Conservation (phyloP, 1,140 invertebrate genomes). For the Heliothis virescens region DNA sequence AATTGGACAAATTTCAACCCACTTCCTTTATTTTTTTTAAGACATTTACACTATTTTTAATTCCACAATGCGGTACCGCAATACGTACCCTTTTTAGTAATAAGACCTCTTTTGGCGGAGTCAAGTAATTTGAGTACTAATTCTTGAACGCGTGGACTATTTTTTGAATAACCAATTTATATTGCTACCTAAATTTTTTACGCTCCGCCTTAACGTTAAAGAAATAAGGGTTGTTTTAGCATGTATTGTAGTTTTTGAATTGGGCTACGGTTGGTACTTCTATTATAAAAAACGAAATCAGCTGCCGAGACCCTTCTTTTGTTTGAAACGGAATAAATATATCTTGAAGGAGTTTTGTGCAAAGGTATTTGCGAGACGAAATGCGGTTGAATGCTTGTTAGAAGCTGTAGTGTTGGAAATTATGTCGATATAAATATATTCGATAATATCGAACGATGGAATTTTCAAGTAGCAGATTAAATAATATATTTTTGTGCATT, state of each 20-base stretch:
- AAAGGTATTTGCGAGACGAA: constrained; percentile 72
- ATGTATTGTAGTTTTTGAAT: background rate
- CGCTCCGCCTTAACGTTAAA: background rate
- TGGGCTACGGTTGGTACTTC: constrained; percentile 11
- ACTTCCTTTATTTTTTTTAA: constrained; percentile 55
- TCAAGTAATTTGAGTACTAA: constrained; percentile 84
- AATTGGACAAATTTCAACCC: constrained; percentile 33
- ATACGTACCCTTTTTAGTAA: constrained; percentile 67
- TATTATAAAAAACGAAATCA: constrained; percentile 62
- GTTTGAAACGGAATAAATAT: constrained; percentile 77
- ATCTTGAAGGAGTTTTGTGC: constrained; percentile 70
- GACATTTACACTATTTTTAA: constrained; percentile 80
- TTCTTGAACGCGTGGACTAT: constrained; percentile 61
- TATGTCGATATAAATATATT: constrained; percentile 53
- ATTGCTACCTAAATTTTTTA: background rate
- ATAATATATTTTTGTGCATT: background rate
- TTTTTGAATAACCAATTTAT: constrained; percentile 39
- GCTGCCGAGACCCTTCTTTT: constrained; percentile 69
- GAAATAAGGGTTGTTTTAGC: constrained; percentile 1
- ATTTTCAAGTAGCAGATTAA: no score
- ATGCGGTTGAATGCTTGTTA: constrained; percentile 75
- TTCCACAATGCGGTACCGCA: constrained; percentile 62
- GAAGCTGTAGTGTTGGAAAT: constrained; percentile 56
- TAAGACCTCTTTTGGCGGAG: constrained; percentile 72
- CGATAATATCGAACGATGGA: background rate